Conservation (phyloP, 2,113 vertebrate genomes). For the Phainopepla nitens region DNA sequence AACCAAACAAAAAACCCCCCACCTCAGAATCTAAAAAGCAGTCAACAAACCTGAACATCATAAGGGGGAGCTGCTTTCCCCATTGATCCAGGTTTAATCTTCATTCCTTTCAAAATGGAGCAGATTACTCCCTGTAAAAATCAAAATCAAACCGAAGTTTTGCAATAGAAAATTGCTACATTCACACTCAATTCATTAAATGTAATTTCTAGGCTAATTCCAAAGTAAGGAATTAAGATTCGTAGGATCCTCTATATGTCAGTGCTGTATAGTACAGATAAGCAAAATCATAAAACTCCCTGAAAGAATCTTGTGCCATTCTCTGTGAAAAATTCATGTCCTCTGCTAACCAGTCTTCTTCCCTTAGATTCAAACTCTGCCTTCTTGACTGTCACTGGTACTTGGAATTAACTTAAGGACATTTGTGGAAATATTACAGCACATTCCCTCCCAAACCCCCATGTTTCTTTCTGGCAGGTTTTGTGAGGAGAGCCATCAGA, state of each 20-base stretch:
- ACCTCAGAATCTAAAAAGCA: background rate
- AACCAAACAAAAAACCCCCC: background rate
- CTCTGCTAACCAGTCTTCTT: background rate
- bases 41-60: constrained; percentile 76
- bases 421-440: background rate
- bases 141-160: background rate
- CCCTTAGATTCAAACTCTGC: background rate
- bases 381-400: background rate
- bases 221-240: background rate
- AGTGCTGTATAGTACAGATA: background rate
- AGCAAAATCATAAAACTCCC: background rate
- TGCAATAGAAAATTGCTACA: background rate
- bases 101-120: constrained; percentile 69
- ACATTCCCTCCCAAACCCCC: background rate
- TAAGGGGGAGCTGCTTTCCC: constrained; percentile 73
- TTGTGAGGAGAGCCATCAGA: background rate
- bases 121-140: constrained; percentile 73
- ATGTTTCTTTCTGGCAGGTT: background rate
- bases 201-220: background rate
- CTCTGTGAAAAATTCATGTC: background rate
- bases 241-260: background rate
- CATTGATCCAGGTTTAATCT: constrained; percentile 78
- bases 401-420: background rate
- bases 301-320: background rate
- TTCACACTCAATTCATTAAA: background rate